Percentiles rank a stretch among this genome's conserved stretches.
Conservation (phyloP, 2,113 vertebrate genomes). For the Neotoma lepida region DNA sequence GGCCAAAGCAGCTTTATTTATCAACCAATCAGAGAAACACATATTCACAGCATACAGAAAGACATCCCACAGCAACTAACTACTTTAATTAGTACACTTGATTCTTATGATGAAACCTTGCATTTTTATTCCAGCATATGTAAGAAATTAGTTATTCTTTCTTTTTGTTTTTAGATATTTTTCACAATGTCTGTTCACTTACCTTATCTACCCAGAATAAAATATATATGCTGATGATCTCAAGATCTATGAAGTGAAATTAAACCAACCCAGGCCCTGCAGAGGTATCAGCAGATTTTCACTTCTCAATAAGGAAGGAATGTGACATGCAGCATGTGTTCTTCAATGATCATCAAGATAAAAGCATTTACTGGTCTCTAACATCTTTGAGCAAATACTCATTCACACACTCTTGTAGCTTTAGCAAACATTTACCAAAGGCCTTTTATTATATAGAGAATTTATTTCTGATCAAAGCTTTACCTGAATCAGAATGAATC, state of each 20-base stretch:
- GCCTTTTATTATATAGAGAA: not conserved
- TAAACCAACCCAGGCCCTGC: not conserved
- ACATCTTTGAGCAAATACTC: not conserved
- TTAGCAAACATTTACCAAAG: not conserved
- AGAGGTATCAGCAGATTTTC: not conserved
- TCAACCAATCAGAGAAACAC: too few species aligned
- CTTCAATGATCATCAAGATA: not conserved
- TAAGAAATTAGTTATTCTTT: not conserved
- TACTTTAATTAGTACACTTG: not conserved
- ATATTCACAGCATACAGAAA: too few species aligned
- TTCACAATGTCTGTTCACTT: not conserved
- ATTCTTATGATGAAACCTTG: not conserved
- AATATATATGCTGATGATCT: not conserved
- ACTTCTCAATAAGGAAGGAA: not conserved
- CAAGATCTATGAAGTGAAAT: not conserved
- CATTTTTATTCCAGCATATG: not conserved
- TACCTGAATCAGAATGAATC: not conserved
- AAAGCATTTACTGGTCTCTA: not conserved
- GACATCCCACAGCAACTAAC: too few species aligned
- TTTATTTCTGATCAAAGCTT: not conserved
- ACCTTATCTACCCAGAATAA: not conserved
- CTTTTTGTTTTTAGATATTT: not conserved
- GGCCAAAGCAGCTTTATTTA: too few species aligned
- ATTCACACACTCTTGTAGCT: not conserved
- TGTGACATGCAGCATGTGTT: not conserved